Conservation (phyloP, 2,113 vertebrate species). For the Percina caprodes region DNA sequence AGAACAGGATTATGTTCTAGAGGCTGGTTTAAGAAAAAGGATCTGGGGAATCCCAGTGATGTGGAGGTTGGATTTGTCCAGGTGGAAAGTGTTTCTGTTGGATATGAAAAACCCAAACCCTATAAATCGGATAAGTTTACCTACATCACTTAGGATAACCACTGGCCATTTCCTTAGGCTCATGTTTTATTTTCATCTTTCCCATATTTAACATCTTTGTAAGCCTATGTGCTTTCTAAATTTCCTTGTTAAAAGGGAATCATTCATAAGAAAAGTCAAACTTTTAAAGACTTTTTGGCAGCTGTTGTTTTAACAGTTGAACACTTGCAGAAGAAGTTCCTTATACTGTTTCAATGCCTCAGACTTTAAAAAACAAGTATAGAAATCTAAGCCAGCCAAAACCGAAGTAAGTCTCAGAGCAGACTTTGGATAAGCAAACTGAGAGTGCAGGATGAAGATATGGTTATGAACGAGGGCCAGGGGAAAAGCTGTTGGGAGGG, state of each 20-base stretch:
- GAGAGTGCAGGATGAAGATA: constrained; percentile 76
- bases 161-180: not conserved
- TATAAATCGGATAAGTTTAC: constrained; percentile 30
- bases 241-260: not conserved
- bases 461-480: constrained; percentile 59
- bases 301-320: constrained; percentile 51
- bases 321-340: constrained; percentile 40
- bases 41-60: constrained; percentile 51
- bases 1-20: constrained; percentile 70
- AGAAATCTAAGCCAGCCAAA: constrained; percentile 52
- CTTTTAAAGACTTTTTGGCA: constrained; percentile 41
- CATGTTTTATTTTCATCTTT: constrained; percentile 11
- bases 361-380: constrained; percentile 54
- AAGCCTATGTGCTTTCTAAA: not conserved
- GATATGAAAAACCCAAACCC: not conserved
- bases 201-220: constrained; percentile 5
- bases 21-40: constrained; percentile 50
- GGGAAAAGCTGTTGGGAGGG: constrained; percentile 72
- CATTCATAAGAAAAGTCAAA: constrained; percentile 24
- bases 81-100: constrained; percentile 53
- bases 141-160: not conserved
- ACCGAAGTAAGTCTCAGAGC: constrained; percentile 52
- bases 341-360: constrained; percentile 30
- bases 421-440: constrained; percentile 69
- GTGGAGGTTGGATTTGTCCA: constrained; percentile 54